Percentiles rank a stretch among this genome's conserved stretches.
Evolutionary conservation across 2,113 vertebrate genomes (phyloP).

Genomic region (Phalacrocorax aristotelis): DNA sequence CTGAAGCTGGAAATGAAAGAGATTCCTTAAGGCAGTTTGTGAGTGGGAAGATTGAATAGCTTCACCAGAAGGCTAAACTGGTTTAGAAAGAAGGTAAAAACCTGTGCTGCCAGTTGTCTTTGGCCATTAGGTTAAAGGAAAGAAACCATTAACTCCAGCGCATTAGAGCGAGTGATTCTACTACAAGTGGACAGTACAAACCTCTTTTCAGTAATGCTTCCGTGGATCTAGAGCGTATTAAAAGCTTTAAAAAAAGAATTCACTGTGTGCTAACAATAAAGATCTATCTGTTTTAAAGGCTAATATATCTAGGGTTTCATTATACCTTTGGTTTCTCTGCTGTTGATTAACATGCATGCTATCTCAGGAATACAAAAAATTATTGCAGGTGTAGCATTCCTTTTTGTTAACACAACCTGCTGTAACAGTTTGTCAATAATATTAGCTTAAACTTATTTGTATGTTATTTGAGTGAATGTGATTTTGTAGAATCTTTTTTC

Average conservation of each 20-base stretch:
- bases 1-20: background rate
- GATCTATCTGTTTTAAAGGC: background rate
- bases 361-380: background rate
- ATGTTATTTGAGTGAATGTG: background rate
- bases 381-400: background rate
- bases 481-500: background rate
- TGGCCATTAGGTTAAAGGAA: background rate
- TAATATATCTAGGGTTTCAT: background rate
- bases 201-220: background rate
- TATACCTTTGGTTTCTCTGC: background rate
- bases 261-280: no score
- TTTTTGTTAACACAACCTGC: background rate
- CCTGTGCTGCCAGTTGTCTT: background rate
- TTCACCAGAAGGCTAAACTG: background rate
- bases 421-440: background rate
- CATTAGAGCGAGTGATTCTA: background rate
- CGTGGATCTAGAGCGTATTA: background rate
- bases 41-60: background rate
- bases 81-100: background rate
- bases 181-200: background rate
- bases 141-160: conserved; percentile 3
- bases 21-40: background rate
- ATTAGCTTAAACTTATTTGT: background rate
- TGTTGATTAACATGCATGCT: background rate
- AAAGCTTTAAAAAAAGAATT: background rate